Evolutionary conservation across 2,113 vertebrate genomes (phyloP).

Genomic region (Microtus pennsylvanicus): DNA sequence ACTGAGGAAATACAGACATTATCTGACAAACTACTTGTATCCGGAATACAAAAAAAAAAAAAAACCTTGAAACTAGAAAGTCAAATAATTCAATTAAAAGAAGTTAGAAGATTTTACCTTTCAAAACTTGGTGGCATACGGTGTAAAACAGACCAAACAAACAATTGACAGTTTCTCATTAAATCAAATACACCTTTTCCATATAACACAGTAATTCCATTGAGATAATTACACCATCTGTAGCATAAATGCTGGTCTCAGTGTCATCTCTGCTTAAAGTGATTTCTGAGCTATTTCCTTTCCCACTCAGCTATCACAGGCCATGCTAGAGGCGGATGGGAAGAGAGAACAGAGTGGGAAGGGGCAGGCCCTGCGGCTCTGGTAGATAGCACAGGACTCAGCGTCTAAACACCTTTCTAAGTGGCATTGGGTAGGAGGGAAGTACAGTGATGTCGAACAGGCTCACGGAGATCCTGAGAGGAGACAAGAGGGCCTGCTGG

Average conservation of each 20-base stretch:
- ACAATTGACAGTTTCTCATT: not conserved
- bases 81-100: not conserved
- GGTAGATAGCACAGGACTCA: not conserved
- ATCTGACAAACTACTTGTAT: not conserved
- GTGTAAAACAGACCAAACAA: not conserved
- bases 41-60: not conserved
- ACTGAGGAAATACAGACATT: not conserved
- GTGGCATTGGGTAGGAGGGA: not conserved
- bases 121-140: not conserved
- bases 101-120: not conserved
- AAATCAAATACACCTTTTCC: not conserved
- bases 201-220: not conserved
- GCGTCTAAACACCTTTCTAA: not conserved
- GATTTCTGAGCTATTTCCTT: not conserved
- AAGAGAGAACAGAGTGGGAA: not conserved
- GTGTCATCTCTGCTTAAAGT: not conserved
- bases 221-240: not conserved
- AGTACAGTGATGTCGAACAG: not conserved
- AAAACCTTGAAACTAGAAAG: not conserved
- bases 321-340: not conserved
- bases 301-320: not conserved
- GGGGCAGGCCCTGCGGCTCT: not conserved
- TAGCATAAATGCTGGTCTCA: not conserved
- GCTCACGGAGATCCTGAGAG: no score
- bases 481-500: not conserved